Evolutionary conservation across 2,888 invertebrate genomes (phyloP), one percentile per base, ranked within the genome.

Genomic region (Encarsia formosa): DNA sequence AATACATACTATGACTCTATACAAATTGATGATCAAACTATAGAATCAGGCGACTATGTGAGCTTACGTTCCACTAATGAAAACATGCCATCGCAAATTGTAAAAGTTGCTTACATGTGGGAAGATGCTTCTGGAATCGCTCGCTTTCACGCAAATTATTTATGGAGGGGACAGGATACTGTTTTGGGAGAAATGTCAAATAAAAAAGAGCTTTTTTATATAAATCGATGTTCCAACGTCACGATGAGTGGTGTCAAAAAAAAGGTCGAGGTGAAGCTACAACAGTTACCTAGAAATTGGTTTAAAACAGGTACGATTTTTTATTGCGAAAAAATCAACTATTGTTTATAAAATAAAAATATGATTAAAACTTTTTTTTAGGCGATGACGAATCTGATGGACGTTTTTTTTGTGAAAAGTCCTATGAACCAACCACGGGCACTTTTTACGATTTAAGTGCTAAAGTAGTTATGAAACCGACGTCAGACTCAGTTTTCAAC

Each of bases 181-280:
- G 82, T 90, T 52, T 75, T 91, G n/a, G 89, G 88, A 0, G 88
- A 89, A 74, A 84, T 86, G 0, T 81, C 87, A 5, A 84, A 89
- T 69, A 81, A 85, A 0, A 75, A 81, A 53, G 89, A 91, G 75
- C 72, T 91, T 19, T 90, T 88, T 73, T 68, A 84, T 39, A 80
- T 82, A 1, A 84, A 88, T 61, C 80, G 84, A 50, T 91, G 91
- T 71, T 85, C 85, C 52, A 84, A 88, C 64, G 80, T 83, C 15
- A 77, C 78, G 6, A 66, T 84, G 16, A 69, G 65, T 41, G 74
- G 73, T 24, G 66, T 79, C 18, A 66, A 70, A 18, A 65, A 67
- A 11, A 54, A 43, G 32, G 34, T 29, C 3, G 3, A n/a, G 2
- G 6, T 13, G 4, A 18, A 38, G 5, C 29, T 5, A 34, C 34